Conservation (phyloP, 2,797 vertebrate species). For the Muscicapa striata region DNA sequence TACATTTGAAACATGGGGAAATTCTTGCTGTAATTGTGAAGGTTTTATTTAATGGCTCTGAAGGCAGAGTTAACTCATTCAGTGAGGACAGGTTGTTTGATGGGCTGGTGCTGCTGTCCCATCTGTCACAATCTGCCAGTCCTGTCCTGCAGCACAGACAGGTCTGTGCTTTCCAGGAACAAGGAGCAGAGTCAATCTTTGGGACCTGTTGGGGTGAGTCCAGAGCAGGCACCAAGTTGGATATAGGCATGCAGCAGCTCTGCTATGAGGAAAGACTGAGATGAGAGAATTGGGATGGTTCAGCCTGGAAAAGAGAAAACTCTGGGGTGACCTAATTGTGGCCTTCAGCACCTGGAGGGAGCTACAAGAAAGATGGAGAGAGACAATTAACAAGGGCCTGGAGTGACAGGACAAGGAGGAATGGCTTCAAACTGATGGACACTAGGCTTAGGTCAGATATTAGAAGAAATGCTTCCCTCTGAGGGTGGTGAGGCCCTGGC, state of each 20-base stretch:
- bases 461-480: not conserved
- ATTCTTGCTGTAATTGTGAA: not conserved
- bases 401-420: too few relatives aligned
- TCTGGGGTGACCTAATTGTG: not conserved
- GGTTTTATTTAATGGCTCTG: constrained; percentile 11
- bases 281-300: not conserved
- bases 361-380: not conserved
- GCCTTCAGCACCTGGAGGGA: not conserved
- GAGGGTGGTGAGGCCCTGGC: not conserved
- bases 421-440: not conserved
- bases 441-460: not conserved
- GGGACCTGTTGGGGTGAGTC: not conserved
- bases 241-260: not conserved
- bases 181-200: fast-evolving
- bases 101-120: not conserved
- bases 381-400: not conserved
- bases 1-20: constrained; percentile 4
- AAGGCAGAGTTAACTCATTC: not conserved
- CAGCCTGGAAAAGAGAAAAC: not conserved
- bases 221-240: not conserved
- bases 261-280: not conserved
- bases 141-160: too few relatives aligned
- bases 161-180: not conserved
- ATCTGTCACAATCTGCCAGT: fast-evolving
- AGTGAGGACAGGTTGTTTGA: not conserved